Evolutionary conservation across 2,888 invertebrate genomes (phyloP).

Genomic region (Nysson spinosus): DNA sequence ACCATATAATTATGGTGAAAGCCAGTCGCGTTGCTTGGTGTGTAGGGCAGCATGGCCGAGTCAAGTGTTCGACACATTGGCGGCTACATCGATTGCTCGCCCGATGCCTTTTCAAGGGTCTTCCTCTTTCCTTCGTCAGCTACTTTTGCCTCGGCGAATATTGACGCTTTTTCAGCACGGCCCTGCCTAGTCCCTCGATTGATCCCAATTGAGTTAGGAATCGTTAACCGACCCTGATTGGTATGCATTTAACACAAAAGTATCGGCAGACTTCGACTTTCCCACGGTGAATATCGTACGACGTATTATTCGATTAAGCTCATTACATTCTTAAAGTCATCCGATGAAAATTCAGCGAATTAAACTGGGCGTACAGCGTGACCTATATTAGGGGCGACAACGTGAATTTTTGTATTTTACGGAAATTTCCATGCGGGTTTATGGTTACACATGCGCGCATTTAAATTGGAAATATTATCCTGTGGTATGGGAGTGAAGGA

Average conservation of each 20-base stretch:
- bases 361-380: too few species aligned
- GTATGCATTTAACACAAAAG: slow-evolving; percentile 17
- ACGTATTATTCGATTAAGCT: too few species aligned
- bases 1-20: slow-evolving; percentile 72
- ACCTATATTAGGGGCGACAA: too few species aligned
- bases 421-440: too few species aligned
- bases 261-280: not conserved
- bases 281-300: slow-evolving; percentile 9
- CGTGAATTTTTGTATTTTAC: too few species aligned
- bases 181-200: slow-evolving; percentile 34
- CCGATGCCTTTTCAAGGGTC: slow-evolving; percentile 19
- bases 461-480: too few species aligned
- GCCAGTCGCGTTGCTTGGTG: slow-evolving; percentile 52
- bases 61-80: slow-evolving; percentile 43
- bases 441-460: too few species aligned
- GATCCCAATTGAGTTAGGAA: slow-evolving; percentile 52
- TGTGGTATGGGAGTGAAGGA: too few species aligned
- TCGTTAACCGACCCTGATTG: slow-evolving; percentile 36
- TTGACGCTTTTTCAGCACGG: slow-evolving; percentile 15
- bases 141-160: slow-evolving; percentile 15
- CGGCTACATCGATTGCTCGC: slow-evolving; percentile 40
- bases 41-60: slow-evolving; percentile 26
- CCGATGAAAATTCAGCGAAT: too few species aligned
- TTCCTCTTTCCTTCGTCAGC: slow-evolving; percentile 35
- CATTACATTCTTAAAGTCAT: too few species aligned